These are phyloP conservation scores for Cygnus buccinator DNA, from an alignment of 2,113 vertebrate species.

Conservation along the genomic window DNA sequence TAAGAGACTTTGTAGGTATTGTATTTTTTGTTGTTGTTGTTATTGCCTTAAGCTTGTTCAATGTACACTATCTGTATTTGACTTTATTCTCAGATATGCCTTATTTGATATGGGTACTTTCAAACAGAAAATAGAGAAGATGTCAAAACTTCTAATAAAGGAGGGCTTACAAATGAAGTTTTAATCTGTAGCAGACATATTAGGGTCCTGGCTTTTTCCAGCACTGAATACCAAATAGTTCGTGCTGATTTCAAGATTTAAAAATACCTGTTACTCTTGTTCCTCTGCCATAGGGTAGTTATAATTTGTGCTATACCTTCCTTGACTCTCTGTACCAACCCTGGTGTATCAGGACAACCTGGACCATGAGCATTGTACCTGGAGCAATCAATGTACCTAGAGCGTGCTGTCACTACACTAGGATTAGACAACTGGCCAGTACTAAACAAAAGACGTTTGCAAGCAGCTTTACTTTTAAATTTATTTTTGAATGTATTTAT, in stretches of 20 bases:
- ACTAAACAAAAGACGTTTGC: not conserved
- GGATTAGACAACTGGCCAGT: not conserved
- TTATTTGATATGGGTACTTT: not conserved
- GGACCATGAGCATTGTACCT: fast-evolving
- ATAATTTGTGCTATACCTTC: not conserved
- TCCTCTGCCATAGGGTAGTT: not conserved
- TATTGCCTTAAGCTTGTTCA: constrained; percentile 9
- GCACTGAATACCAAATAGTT: not conserved
- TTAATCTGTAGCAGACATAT: not conserved
- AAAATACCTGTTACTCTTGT: not conserved
- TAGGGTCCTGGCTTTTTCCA: not conserved
- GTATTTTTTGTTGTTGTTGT: constrained; percentile 1
- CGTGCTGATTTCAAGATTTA: not conserved
- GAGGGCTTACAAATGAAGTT: not conserved
- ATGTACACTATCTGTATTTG: not conserved
- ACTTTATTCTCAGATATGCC: not conserved
- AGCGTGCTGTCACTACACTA: not conserved
- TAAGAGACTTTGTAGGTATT: not conserved
- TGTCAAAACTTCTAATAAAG: not conserved
- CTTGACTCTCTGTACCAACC: not conserved
- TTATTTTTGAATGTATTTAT: not conserved
- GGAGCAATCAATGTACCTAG: not conserved
- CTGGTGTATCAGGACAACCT: not conserved
- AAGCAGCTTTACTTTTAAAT: not conserved
- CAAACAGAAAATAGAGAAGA: not conserved